Evolutionary conservation across 2,888 invertebrate species (phyloP), one percentile per base, ranked within the genome.

Genomic region (Pyrrhia umbra): DNA sequence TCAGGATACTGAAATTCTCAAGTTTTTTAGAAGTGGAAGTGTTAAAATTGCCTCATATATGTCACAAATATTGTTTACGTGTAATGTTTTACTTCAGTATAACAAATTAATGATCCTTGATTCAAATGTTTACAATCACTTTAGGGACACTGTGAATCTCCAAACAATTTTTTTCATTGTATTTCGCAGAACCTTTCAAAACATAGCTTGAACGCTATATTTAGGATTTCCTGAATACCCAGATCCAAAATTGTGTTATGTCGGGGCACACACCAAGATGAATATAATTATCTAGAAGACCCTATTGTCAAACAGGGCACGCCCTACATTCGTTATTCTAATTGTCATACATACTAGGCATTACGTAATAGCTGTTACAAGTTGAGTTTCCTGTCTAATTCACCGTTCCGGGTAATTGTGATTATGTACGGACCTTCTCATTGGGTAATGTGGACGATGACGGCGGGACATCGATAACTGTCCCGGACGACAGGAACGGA

Each of bases 321-420:
- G 52, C 55, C 58, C 61, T 42, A 64, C 61, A 72, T 65, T 73
- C 45, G 60, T 52, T 51, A 54, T 64, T 57, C 49, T 61, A 73
- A 70, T 70, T 55, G 51, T 52, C 72, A 46, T 54, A 64, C 43
- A 30, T 40, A 45, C 39, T 59, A 51, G 47, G 25, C 18, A 64
- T 76, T 66, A 50, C 59, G 65, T 68, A 79, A 80, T 74, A 68
- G 62, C 71, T 73, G 67, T 75, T 68, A 75, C 70, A 72, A 71
- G 66, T 58, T 73, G 61, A 80, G 82, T 84, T 89, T 91, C 90
- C 90, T 85, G 89, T 82, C 79, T 83, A 88, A 90, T 89, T 89
- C 82, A 85, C 77, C 77, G 82, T 88, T 89, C 86, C 87, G 82
- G 86, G 89, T 91, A 93, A 91, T 92, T 90, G 89, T 85, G 84